Evolutionary conservation across 2,888 invertebrate genomes (phyloP).

Genomic region (Caenorhabditis zanzibari): DNA sequence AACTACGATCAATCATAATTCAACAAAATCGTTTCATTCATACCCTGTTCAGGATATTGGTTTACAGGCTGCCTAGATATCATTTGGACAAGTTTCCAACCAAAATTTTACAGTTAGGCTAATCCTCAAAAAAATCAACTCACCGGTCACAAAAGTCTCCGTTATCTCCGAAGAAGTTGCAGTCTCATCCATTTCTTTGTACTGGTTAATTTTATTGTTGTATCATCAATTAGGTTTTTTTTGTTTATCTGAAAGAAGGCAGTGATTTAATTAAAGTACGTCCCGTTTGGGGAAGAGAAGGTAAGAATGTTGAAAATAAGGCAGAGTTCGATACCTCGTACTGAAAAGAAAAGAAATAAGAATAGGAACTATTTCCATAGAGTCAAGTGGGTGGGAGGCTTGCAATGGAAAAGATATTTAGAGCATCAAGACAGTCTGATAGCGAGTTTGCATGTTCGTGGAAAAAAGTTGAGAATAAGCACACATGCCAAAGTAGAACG

Average conservation of each 20-base stretch:
- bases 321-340: no score
- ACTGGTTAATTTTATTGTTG: not conserved
- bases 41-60: no score
- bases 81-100: no score
- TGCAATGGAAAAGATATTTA: slow-evolving; percentile 4
- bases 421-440: slow-evolving; percentile 2
- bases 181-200: slow-evolving; percentile 31
- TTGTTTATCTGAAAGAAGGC: slow-evolving; percentile 7
- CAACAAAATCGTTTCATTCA: no score
- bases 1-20: no score
- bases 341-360: not conserved
- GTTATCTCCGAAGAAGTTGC: slow-evolving; percentile 46
- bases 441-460: slow-evolving; percentile 15
- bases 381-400: not conserved
- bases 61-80: no score
- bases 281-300: no score
- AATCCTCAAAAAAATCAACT: not conserved
- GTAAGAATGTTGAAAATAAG: not conserved
- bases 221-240: not conserved
- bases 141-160: slow-evolving; percentile 21
- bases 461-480: slow-evolving; percentile 29
- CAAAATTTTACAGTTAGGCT: no score
- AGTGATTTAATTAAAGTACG: not conserved
- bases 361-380: not conserved
- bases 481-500: slow-evolving; percentile 16